These are phyloP conservation scores for Cepphus grylle DNA, from an alignment of 2,113 vertebrate species.

Conservation along the genomic window DNA sequence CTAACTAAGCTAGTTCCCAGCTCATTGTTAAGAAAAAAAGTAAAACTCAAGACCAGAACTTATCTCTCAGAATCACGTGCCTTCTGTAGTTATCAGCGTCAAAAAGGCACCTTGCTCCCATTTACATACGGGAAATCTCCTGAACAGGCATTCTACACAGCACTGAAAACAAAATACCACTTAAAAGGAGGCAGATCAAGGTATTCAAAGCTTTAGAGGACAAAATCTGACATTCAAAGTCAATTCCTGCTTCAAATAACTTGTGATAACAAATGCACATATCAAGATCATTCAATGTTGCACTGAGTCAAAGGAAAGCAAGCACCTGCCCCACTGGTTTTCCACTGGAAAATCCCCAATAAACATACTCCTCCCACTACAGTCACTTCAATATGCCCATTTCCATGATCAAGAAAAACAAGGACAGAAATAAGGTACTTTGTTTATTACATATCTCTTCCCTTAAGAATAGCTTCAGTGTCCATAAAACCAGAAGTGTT, in stretches of 20 bases:
- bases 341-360: conserved; percentile 9
- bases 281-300: conserved; percentile 1
- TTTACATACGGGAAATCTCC: neutral
- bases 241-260: neutral
- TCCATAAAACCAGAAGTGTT: neutral
- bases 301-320: conserved; percentile 8
- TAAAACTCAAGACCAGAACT: neutral
- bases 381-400: neutral
- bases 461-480: neutral
- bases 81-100: conserved; percentile 1
- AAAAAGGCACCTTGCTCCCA: conserved; percentile 54
- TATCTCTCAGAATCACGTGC: conserved; percentile 5
- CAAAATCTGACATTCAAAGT: conserved; percentile 46
- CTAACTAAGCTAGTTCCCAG: neutral
- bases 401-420: neutral
- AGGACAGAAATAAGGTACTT: neutral
- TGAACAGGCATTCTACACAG: neutral
- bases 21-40: neutral
- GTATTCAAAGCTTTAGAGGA: neutral
- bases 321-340: neutral
- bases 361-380: neutral
- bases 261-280: neutral
- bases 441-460: neutral
- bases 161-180: neutral
- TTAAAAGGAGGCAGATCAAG: conserved; percentile 5